Evolutionary conservation across 1,140 invertebrate genomes (phyloP), one percentile per base, ranked within the genome.

Genomic region (Mercenaria mercenaria): DNA sequence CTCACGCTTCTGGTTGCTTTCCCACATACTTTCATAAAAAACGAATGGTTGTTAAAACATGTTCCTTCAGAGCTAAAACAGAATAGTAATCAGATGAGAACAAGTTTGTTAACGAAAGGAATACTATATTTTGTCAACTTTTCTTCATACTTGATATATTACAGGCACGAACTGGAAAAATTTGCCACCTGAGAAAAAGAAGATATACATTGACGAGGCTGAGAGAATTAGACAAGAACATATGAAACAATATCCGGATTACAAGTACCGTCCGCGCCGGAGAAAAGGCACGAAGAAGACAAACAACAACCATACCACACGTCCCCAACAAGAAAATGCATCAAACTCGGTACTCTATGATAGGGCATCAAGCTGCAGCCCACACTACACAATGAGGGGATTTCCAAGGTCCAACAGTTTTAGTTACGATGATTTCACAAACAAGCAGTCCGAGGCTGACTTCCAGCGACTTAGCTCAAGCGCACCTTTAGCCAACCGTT

Each of bases 221-320:
- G 99, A 99, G 96, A 97, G 99, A 92, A 96, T 99, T 90, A 97
- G 99, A 23, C 98, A 98, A 0, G 98, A 99, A 13, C 99, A 99
- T 96, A 99, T 99, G 99, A 99, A 99, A 95, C 99, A 99, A 94
- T 99, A 99, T 95, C 99, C 99, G 0, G 99, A 99, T 95, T 99
- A 99, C 97, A 99, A 99, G 96, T 99, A 99, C 96, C 93, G 97
- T 77, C 97, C 97, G 2, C 93, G 97, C 59, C 93, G 97, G 64
- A 96, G 96, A 82, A 96, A 96, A 85, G 85, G 91, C 61, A 90
- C 92, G 15, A 95, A 95, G 74, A 81, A 91, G 43, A 64, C 67
- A 0, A 59, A 50, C 56, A 37, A 43, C 50, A 67, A 39, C 41
- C 26, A 34, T 32, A 34, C 23, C 41, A 32, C 29, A 37, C 47